Evolutionary conservation across 2,113 vertebrate genomes (phyloP).

Genomic region (Phoxinus phoxinus): DNA sequence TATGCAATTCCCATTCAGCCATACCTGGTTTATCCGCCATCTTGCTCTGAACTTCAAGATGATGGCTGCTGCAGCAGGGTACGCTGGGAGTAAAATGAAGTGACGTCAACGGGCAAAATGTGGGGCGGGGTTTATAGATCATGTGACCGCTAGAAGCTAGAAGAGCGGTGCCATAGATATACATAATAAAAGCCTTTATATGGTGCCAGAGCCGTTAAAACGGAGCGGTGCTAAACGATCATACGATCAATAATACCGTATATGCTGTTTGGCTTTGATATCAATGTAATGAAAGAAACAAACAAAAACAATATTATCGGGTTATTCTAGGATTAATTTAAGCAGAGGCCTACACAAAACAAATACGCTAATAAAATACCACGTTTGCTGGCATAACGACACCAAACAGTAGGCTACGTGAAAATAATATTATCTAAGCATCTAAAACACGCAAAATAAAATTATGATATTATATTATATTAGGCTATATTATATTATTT

Average conservation of each 20-base stretch:
- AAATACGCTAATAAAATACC: neutral
- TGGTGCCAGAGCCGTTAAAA: too few relatives aligned
- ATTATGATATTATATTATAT: too few relatives aligned
- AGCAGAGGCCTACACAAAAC: neutral
- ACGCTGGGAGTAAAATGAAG: slow-evolving; percentile 65
- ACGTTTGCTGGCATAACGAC: neutral
- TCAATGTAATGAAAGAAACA: neutral
- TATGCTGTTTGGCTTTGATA: neutral
- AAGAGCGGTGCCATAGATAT: too few relatives aligned
- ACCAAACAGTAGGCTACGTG: neutral
- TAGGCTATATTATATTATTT: too few relatives aligned
- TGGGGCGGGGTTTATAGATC: slow-evolving; percentile 55
- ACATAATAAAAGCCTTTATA: too few relatives aligned
- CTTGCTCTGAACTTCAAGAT: slow-evolving; percentile 65
- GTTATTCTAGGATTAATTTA: neutral
- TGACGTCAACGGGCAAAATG: slow-evolving; percentile 42
- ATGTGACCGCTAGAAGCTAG: neutral
- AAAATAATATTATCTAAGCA: neutral
- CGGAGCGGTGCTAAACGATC: too few relatives aligned
- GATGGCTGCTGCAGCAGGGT: slow-evolving; percentile 50
- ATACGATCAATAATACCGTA: too few relatives aligned
- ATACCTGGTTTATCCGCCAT: slow-evolving; percentile 82
- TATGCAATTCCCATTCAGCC: neutral
- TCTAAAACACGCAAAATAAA: neutral
- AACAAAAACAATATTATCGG: neutral